Percentiles rank a stretch among this genome's conserved stretches.
Evolutionary conservation across 2,113 vertebrate genomes (phyloP).

Genomic region (Hirundichthys speculiger): DNA sequence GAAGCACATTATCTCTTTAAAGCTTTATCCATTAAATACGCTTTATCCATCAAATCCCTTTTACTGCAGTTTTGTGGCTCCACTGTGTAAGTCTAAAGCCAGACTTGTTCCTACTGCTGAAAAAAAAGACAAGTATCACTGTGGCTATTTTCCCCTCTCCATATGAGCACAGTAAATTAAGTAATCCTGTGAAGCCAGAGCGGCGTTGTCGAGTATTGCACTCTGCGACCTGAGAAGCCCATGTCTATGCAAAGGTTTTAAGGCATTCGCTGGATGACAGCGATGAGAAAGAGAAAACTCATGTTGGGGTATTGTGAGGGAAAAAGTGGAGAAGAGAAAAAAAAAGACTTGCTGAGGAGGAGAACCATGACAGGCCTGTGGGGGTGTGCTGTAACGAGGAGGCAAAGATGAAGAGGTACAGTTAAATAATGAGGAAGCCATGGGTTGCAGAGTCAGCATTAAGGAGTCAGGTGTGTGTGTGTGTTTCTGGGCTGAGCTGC

Average conservation of each 20-base stretch:
- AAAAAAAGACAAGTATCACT: too few species aligned
- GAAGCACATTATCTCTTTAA: too few species aligned
- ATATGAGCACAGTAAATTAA: too few species aligned
- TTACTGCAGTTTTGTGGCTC: too few species aligned
- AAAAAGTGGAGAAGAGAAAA: background rate
- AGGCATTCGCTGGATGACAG: conserved; percentile 28
- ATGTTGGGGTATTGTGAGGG: background rate
- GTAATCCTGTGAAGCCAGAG: too few species aligned
- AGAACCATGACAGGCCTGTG: conserved; percentile 17
- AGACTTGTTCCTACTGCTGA: too few species aligned
- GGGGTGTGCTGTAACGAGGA: conserved; percentile 35
- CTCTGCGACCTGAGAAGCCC: conserved; percentile 28
- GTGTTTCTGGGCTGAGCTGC: background rate
- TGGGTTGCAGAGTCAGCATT: conserved; percentile 63
- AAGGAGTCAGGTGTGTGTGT: conserved; percentile 30
- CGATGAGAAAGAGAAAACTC: conserved; percentile 5
- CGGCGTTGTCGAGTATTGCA: too few species aligned
- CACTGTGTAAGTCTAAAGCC: too few species aligned
- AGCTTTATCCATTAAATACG: too few species aligned
- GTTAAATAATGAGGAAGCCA: conserved; percentile 21
- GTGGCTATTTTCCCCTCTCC: too few species aligned
- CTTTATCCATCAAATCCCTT: too few species aligned
- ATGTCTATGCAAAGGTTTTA: conserved; percentile 44
- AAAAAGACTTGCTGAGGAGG: background rate
- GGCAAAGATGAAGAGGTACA: conserved; percentile 29